Percentiles rank a stretch among this genome's conserved stretches.
phyloP scores from a whole-genome alignment of 2,888 invertebrate species.

The Pristionchus japonicus region DNA sequence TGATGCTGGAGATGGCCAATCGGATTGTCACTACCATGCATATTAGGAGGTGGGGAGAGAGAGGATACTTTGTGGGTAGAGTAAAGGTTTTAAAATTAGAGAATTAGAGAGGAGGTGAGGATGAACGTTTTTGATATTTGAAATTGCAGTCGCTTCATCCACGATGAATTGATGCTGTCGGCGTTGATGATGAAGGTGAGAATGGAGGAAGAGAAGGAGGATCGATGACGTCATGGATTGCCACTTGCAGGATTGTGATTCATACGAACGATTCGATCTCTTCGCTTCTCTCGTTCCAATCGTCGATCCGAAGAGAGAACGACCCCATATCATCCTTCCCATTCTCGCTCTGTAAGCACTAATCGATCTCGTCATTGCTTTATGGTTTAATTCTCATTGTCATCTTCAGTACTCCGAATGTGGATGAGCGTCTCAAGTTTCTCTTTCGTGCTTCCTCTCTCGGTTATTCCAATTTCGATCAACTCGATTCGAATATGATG shows the following conservation, averaged over 20 bases:
- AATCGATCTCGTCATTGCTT: background rate
- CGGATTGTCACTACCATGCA: conserved; percentile 9
- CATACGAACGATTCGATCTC: background rate
- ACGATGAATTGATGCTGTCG: conserved; percentile 5
- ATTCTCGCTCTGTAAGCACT: background rate
- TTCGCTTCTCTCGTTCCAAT: background rate
- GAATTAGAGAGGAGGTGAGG: too few relatives aligned
- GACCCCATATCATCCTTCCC: conserved; percentile 42
- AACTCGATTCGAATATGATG: background rate
- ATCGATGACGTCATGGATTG: background rate
- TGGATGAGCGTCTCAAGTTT: conserved; percentile 42
- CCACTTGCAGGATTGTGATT: background rate
- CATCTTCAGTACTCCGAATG: background rate
- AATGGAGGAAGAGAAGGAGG: background rate
- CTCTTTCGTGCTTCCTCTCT: conserved; percentile 32
- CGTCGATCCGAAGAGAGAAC: conserved; percentile 17
- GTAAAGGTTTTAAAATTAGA: too few relatives aligned
- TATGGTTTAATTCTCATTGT: background rate
- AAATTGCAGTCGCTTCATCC: conserved; percentile 13
- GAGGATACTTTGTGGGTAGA: too few relatives aligned
- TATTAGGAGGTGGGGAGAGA: background rate
- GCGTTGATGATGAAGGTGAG: background rate
- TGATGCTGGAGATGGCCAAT: conserved; percentile 37
- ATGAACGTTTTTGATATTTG: too few relatives aligned
- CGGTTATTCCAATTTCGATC: conserved; percentile 37